A percentile compares a stretch with the other conserved stretches of the same genome.
Conservation (phyloP, 2,888 invertebrate species). For the Orgyia antiqua region DNA sequence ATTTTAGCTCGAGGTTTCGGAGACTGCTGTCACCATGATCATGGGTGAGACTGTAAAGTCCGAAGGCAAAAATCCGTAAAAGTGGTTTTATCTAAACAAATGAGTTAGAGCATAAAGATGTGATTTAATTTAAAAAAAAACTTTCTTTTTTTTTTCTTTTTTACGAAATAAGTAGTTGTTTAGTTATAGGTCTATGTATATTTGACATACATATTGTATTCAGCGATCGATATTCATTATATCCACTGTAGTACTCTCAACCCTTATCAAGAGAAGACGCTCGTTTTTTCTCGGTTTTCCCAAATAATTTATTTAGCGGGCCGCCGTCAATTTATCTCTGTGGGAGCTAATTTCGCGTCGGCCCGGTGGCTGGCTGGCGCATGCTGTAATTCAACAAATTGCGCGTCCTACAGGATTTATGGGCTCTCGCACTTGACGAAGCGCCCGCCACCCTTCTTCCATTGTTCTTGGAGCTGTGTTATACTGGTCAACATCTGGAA, state of each 20-base stretch:
- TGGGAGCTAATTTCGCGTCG: slow-evolving; percentile 77
- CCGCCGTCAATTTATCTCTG: slow-evolving; percentile 76
- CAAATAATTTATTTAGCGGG: slow-evolving; percentile 78
- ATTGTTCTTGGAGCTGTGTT: slow-evolving; percentile 60
- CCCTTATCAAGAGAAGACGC: slow-evolving; percentile 77
- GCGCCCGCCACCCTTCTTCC: slow-evolving; percentile 62
- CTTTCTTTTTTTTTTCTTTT: too few species aligned
- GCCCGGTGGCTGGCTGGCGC: slow-evolving; percentile 76
- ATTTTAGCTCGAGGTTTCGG: too few species aligned
- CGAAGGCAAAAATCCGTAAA: too few species aligned
- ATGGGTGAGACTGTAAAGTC: too few species aligned
- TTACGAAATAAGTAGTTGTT: too few species aligned
- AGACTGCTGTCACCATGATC: too few species aligned
- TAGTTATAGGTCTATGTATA: too few species aligned
- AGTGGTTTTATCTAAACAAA: too few species aligned
- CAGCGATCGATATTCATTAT: slow-evolving; percentile 74
- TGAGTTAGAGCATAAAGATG: too few species aligned
- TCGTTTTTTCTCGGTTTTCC: slow-evolving; percentile 78
- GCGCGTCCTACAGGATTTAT: slow-evolving; percentile 74
- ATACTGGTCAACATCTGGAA: slow-evolving; percentile 46
- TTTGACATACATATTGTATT: too few species aligned
- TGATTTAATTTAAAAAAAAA: too few species aligned
- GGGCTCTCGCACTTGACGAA: slow-evolving; percentile 71
- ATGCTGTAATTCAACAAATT: slow-evolving; percentile 79
- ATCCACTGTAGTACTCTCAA: slow-evolving; percentile 59